These are phyloP conservation scores for Rattus rattus DNA, from an alignment of 2,113 vertebrate genomes.

Conservation along the genomic window DNA sequence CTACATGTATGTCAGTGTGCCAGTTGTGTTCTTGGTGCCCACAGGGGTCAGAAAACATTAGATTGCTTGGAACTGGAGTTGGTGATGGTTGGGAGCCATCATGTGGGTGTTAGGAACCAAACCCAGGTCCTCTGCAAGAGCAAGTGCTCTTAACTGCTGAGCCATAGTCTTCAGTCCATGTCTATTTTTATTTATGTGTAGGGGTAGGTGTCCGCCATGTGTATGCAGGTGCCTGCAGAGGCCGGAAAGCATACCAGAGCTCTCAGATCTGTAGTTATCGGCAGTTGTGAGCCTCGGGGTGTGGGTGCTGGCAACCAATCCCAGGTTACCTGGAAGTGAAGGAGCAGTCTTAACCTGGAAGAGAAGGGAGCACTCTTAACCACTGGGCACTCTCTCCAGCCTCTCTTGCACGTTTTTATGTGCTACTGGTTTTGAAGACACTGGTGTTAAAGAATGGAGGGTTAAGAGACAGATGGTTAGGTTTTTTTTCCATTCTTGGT, in stretches of 20 bases:
- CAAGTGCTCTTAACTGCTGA: neutral
- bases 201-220: neutral
- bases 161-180: neutral
- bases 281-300: neutral
- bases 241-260: neutral
- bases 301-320: neutral
- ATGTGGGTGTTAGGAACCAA: neutral
- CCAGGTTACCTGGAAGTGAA: neutral
- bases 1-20: neutral
- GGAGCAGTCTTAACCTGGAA: too few species aligned
- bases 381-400: neutral
- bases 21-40: neutral
- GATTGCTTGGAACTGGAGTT: neutral
- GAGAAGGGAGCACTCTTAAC: neutral
- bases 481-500: neutral
- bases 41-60: neutral
- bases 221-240: neutral
- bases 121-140: neutral
- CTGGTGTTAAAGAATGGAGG: slow-evolving; percentile 31
- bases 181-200: slow-evolving; percentile 19
- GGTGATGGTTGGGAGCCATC: neutral
- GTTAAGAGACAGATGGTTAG: neutral
- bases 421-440: neutral
- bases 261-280: neutral
- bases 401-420: neutral